Evolutionary conservation across 1,140 invertebrate species (phyloP).

Genomic region (Trypoxylus dichotomus): DNA sequence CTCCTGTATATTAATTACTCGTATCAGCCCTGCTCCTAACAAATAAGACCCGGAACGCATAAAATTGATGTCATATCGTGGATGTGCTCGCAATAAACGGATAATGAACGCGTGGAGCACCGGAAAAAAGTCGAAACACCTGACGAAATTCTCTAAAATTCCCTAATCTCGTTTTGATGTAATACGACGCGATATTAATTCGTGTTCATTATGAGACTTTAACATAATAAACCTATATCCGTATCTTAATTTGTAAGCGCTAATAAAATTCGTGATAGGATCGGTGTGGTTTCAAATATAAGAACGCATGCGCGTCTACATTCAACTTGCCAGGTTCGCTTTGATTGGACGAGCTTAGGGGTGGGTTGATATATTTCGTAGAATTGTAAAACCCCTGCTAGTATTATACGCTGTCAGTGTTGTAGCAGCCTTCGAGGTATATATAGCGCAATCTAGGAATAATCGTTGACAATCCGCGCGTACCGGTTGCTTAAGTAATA

Average conservation of each 20-base stretch:
- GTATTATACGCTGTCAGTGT: not conserved
- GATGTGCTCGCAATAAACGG: not conserved
- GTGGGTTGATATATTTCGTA: conserved; percentile 18
- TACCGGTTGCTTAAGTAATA: not conserved
- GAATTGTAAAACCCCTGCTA: conserved; percentile 8
- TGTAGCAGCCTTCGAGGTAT: not conserved
- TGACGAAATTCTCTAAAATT: not conserved
- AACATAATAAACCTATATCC: conserved; percentile 22
- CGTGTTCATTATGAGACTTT: conserved; percentile 10
- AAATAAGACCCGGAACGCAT: not conserved
- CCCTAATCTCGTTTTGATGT: conserved; percentile 14
- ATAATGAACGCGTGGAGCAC: not conserved
- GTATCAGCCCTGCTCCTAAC: not conserved
- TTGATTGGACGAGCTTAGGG: conserved; percentile 8
- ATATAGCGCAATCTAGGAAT: not conserved
- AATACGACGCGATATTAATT: conserved; percentile 8
- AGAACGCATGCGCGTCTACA: not conserved
- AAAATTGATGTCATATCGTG: not conserved
- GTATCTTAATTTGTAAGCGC: conserved; percentile 24
- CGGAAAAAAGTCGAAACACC: conserved; percentile 18
- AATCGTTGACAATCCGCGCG: not conserved
- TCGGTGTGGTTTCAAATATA: not conserved
- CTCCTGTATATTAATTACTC: not conserved
- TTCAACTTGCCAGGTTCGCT: not conserved
- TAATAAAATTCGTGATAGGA: conserved; percentile 18